Percentiles rank a stretch among this genome's conserved stretches.
phyloP scores from a whole-genome alignment of 2,888 invertebrate genomes.

The Lepidocyrtinus sp. region DNA sequence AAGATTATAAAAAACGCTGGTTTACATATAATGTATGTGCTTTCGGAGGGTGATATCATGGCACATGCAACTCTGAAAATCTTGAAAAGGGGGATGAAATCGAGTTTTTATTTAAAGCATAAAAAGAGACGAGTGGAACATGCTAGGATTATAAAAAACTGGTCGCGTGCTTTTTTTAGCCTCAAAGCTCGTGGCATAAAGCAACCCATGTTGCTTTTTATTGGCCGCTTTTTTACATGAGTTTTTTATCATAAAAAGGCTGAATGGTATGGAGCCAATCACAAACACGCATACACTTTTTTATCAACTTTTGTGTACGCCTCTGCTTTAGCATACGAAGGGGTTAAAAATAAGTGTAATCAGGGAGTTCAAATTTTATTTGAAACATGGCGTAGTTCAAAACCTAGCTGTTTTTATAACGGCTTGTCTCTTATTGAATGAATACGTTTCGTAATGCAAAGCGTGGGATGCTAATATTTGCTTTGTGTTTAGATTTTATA shows the following conservation, averaged over 20 bases:
- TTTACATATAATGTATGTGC: background rate
- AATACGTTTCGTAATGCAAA: too few relatives aligned
- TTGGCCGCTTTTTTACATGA: constrained; percentile 32
- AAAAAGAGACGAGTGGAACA: background rate
- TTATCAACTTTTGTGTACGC: constrained; percentile 27
- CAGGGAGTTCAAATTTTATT: too few relatives aligned
- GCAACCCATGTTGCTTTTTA: constrained; percentile 43
- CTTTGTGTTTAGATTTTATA: too few relatives aligned
- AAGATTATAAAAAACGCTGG: constrained; percentile 28
- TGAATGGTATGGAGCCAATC: background rate
- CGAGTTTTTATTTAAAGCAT: constrained; percentile 7
- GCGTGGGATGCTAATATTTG: too few relatives aligned
- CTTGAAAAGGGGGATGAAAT: background rate
- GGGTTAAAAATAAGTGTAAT: constrained; percentile 33
- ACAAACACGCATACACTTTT: constrained; percentile 23
- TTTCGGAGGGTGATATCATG: background rate
- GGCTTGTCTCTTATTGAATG: too few relatives aligned
- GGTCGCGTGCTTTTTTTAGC: constrained; percentile 38
- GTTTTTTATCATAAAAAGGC: constrained; percentile 50
- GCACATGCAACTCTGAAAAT: background rate
- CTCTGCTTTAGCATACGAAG: constrained; percentile 39
- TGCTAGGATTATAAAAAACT: constrained; percentile 15
- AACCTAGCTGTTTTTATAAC: too few relatives aligned
- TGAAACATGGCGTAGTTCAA: too few relatives aligned
- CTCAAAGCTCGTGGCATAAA: background rate